A percentile compares a stretch with the other conserved stretches of the same genome.
Conservation (phyloP, 1,140 invertebrate genomes). For the Oscheius sp. region DNA sequence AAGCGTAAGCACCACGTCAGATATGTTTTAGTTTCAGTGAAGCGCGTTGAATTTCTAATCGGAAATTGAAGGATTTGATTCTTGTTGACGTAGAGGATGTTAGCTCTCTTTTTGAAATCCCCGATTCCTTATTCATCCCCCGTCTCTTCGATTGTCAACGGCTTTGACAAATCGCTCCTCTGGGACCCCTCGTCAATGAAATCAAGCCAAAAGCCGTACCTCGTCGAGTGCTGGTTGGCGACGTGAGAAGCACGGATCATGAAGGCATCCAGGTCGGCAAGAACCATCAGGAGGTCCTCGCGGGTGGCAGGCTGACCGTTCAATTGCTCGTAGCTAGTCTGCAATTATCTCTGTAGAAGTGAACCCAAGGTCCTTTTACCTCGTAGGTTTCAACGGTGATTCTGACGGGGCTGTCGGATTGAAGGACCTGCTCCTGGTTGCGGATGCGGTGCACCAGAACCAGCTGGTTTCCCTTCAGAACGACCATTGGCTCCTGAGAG, state of each 20-base stretch:
- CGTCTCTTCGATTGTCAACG: too few species aligned
- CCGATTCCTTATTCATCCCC: too few species aligned
- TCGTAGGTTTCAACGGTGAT: conserved; percentile 58
- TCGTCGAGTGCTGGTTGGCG: conserved; percentile 51
- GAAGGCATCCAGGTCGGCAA: conserved; percentile 82
- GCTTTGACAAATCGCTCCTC: too few species aligned
- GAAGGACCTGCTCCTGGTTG: conserved; percentile 49
- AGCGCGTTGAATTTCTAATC: too few species aligned
- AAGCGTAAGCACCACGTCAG: too few species aligned
- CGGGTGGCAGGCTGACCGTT: conserved; percentile 78
- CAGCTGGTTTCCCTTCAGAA: conserved; percentile 59
- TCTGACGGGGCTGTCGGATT: conserved; percentile 48
- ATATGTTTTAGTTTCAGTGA: too few species aligned
- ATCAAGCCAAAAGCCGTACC: conserved; percentile 49
- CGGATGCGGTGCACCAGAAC: conserved; percentile 54
- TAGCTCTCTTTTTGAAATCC: too few species aligned
- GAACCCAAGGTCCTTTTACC: conserved; percentile 25
- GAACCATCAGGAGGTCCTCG: conserved; percentile 84
- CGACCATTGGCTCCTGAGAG: conserved; percentile 51
- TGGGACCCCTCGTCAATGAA: too few species aligned
- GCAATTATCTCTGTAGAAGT: neutral
- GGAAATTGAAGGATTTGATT: too few species aligned
- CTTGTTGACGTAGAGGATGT: too few species aligned
- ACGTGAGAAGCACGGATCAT: conserved; percentile 87
- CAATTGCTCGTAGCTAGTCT: conserved; percentile 72